Evolutionary conservation across 1,140 invertebrate genomes (phyloP), one percentile per base, ranked within the genome.

Genomic region (Copidosoma floridanum): DNA sequence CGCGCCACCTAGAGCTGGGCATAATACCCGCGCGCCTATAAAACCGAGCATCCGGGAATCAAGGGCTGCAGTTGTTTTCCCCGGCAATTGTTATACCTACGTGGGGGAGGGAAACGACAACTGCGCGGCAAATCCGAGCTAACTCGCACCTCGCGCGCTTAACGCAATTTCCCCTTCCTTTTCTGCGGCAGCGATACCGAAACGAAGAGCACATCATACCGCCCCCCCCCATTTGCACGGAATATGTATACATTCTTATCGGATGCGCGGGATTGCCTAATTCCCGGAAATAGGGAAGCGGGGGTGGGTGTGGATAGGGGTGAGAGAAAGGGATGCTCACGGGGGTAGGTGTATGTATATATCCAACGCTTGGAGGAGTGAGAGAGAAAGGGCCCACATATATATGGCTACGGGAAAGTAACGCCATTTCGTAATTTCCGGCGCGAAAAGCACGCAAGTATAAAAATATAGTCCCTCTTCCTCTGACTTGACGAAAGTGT

Each of bases 371-470:
- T n/a, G n/a, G n/a, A n/a, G n/a, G n/a, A n/a, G n/a, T n/a, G n/a
- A n/a, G n/a, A n/a, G n/a, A n/a, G n/a, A n/a, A n/a, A n/a, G n/a
- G n/a, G n/a, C n/a, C n/a, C n/a, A n/a, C n/a, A n/a, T n/a, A n/a
- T n/a, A n/a, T n/a, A n/a, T n/a, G n/a, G n/a, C n/a, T n/a, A n/a
- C 57, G 54, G 58, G 68, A 68, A 71, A 72, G 69, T 72, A 72
- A 72, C 59, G 68, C 65, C 65, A 66, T 74, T 74, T 71, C 68
- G 65, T 69, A 69, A 71, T 74, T 73, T 73, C 72, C 71, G 67
- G 44, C 52, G 27, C 32, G 57, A 61, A 63, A 63, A 61, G 48
- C 50, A n/a, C n/a, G n/a, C n/a, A n/a, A n/a, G n/a, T n/a, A n/a
- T n/a, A n/a, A n/a, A n/a, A n/a, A n/a, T n/a, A n/a, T n/a, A n/a